Evolutionary conservation across 2,113 vertebrate species (phyloP), one percentile per base, ranked within the genome.

Genomic region (Podilymbus podiceps): DNA sequence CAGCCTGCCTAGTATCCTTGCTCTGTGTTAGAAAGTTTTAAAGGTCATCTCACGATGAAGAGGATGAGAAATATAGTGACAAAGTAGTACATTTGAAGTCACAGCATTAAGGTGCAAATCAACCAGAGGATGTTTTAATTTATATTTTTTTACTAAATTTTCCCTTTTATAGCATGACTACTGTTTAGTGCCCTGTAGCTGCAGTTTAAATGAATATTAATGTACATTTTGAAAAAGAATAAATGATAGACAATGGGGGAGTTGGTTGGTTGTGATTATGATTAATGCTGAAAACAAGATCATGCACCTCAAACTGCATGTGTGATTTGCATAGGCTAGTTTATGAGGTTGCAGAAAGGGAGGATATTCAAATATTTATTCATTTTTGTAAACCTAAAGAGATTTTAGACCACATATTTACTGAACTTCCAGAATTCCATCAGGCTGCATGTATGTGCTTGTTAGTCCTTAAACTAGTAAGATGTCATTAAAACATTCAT

Each of bases 371-470:
- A 79, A 55, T 87, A 67, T 78, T 84, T 33, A 35, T 33, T 90
- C 14, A 3, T 66, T 95, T 87, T 81, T 81, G 25, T 77, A 88
- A 93, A 95, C 52, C 72, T 11, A 4, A 88, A 90, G 88, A 89
- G 27, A 75, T 91, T 95, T 85, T 90, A 79, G 53, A 50, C 46
- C 60, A n/a, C 15, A 23, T 69, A 53, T 74, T 93, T 87, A 47
- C 59, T 66, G 28, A 92, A 64, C 63, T 77, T 96, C 72, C 80
- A 72, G 85, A 94, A 95, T 96, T 95, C 95, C 71, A 77, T 62
- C 66, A 42, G 56, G 47, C 59, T 80, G 40, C 23, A 49, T 50
- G 66, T 60, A 44, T 68, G 44, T 22, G 76, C 59, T 63, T 79
- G 56, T 64, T 82, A 82, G 79, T 90, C 46, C 81, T 80, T 89